Evolutionary conservation across 2,888 invertebrate genomes (phyloP).

Genomic region (Arge pagana): DNA sequence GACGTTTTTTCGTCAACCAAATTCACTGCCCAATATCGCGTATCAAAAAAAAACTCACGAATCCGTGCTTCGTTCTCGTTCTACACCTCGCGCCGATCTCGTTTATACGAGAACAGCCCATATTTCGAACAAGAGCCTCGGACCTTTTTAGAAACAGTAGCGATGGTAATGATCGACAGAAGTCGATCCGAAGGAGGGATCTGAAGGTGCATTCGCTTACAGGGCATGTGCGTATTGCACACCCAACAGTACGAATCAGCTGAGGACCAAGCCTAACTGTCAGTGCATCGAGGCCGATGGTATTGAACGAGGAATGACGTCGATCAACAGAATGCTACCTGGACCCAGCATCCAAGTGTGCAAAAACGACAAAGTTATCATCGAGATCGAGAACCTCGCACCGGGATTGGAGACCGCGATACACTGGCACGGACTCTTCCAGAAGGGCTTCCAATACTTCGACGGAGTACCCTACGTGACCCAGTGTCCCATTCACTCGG

Average conservation of each 20-base stretch:
- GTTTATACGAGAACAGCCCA: no score
- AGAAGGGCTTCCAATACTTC: slow-evolving; percentile 81
- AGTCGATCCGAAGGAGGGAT: no score
- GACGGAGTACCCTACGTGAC: slow-evolving; percentile 89
- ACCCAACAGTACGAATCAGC: slow-evolving; percentile 78
- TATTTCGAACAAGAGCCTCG: no score
- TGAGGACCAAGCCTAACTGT: slow-evolving; percentile 80
- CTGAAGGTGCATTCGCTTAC: no score
- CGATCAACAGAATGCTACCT: slow-evolving; percentile 86
- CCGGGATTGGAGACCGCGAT: slow-evolving; percentile 84
- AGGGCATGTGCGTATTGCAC: slow-evolving; percentile 84
- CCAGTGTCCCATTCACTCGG: slow-evolving; percentile 85
- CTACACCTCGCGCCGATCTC: no score
- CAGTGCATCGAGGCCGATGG: slow-evolving; percentile 89
- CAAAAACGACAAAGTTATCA: slow-evolving; percentile 81
- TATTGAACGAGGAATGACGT: slow-evolving; percentile 78
- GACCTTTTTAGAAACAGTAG: no score
- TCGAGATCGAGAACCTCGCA: slow-evolving; percentile 85
- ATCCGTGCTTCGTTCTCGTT: no score
- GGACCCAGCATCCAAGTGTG: slow-evolving; percentile 90
- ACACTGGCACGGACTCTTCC: slow-evolving; percentile 92
- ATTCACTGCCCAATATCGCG: no score
- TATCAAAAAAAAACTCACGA: no score
- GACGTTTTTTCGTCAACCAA: background rate
- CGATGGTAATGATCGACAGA: no score